A percentile compares a stretch with the other conserved stretches of the same genome.
phyloP scores from a whole-genome alignment of 2,113 vertebrate species.

The Sphyrna mokarran region DNA sequence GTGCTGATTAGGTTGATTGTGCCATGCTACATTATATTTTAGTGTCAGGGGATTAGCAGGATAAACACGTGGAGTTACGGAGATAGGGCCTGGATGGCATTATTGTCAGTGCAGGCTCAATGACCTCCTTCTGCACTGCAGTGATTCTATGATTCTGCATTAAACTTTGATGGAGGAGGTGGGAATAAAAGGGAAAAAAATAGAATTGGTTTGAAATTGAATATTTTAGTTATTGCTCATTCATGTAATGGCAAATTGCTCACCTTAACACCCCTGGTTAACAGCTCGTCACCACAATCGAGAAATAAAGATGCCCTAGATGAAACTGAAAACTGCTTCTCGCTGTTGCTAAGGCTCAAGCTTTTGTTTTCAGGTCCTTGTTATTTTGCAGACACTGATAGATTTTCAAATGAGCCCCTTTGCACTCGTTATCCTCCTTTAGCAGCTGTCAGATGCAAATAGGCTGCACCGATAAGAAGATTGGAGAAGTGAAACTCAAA shows the following conservation, averaged over 20 bases:
- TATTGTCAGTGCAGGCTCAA: no score
- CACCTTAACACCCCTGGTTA: background rate
- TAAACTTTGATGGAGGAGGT: background rate
- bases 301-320: background rate
- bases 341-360: no score
- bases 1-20: no score
- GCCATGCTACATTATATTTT: no score
- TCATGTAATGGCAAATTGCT: background rate
- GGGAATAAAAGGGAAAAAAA: background rate
- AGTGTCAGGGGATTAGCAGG: no score
- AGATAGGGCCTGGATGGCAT: no score
- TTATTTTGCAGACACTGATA: background rate
- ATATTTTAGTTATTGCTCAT: background rate
- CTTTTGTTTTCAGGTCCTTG: background rate
- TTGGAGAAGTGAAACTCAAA: constrained; percentile 3
- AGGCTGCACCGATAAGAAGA: background rate
- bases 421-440: background rate
- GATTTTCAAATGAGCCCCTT: constrained; percentile 9
- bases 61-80: no score
- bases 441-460: constrained; percentile 11
- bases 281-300: background rate
- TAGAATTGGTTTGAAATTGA: constrained; percentile 21
- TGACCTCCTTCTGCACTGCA: no score
- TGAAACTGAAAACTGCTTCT: background rate
- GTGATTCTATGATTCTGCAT: background rate